Conservation (phyloP, 2,113 vertebrate genomes). For the Anoplopoma fimbria region DNA sequence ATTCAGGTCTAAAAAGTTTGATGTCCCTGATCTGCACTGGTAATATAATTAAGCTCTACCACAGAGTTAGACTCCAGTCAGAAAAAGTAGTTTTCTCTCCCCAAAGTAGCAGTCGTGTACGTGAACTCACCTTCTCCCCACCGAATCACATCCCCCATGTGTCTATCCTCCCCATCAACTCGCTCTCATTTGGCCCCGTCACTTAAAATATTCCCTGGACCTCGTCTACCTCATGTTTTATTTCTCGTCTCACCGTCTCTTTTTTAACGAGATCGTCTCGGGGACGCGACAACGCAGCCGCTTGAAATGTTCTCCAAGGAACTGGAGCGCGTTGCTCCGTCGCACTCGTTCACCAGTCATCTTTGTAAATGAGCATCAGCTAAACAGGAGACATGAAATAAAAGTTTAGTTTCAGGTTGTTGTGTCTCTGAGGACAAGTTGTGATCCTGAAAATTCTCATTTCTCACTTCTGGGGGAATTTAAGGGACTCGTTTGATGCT, state of each 20-base stretch:
- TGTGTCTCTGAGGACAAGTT: conserved; percentile 36
- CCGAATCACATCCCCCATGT: fast-evolving
- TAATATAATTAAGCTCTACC: background rate
- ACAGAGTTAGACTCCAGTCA: background rate
- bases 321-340: no score
- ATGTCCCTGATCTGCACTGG: background rate
- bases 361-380: no score
- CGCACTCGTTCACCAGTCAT: no score
- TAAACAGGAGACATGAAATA: no score
- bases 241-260: no score
- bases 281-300: no score
- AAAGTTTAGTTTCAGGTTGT: conserved; percentile 45
- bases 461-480: conserved; percentile 9
- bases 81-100: background rate
- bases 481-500: conserved; percentile 19
- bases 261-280: conserved; percentile 15
- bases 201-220: conserved; percentile 34
- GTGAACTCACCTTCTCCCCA: no score
- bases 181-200: conserved; percentile 33
- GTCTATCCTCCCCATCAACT: conserved; percentile 3
- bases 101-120: conserved; percentile 2
- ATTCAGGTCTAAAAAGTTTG: background rate
- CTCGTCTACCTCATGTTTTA: conserved; percentile 38
- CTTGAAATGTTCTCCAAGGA: conserved; percentile 47
- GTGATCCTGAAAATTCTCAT: background rate